Conservation (phyloP, 2,888 invertebrate genomes). For the Prosopocoilus inquinatus region DNA sequence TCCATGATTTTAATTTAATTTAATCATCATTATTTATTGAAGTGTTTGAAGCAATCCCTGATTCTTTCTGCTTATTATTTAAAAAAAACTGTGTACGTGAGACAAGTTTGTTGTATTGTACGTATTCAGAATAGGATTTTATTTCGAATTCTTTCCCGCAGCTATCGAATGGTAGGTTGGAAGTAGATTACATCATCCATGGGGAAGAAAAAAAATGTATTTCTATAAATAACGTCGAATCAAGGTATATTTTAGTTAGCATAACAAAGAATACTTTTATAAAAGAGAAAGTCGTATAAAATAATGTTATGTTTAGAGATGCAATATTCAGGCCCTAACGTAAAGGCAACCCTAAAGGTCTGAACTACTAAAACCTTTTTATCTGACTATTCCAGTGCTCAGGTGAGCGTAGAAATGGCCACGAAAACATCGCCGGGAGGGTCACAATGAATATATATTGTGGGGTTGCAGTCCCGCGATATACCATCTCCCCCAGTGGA, state of each 20-base stretch:
- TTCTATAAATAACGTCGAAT: constrained; percentile 12
- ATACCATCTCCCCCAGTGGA: constrained; percentile 25
- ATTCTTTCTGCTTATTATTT: too few species aligned
- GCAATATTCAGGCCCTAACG: constrained; percentile 27
- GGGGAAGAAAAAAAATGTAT: neutral
- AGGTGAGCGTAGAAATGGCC: constrained; percentile 43
- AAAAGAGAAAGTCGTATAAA: constrained; percentile 24
- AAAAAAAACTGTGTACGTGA: too few species aligned
- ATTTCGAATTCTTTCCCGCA: too few species aligned
- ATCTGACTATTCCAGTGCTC: constrained; percentile 40
- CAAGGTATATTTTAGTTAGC: constrained; percentile 24
- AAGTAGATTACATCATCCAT: too few species aligned
- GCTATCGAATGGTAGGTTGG: too few species aligned
- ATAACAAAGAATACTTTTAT: constrained; percentile 24
- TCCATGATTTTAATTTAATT: too few species aligned
- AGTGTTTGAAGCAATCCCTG: too few species aligned
- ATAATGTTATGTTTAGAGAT: constrained; percentile 33
- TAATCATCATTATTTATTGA: too few species aligned
- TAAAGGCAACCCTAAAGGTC: constrained; percentile 36
- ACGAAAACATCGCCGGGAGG: constrained; percentile 40
- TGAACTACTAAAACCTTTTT: constrained; percentile 42
- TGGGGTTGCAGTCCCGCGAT: constrained; percentile 23
- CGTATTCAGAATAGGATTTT: too few species aligned
- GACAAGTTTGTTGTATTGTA: too few species aligned
- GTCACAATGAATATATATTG: constrained; percentile 43